phyloP scores from a whole-genome alignment of 2,888 invertebrate species.

The Trachelus tabidus region DNA sequence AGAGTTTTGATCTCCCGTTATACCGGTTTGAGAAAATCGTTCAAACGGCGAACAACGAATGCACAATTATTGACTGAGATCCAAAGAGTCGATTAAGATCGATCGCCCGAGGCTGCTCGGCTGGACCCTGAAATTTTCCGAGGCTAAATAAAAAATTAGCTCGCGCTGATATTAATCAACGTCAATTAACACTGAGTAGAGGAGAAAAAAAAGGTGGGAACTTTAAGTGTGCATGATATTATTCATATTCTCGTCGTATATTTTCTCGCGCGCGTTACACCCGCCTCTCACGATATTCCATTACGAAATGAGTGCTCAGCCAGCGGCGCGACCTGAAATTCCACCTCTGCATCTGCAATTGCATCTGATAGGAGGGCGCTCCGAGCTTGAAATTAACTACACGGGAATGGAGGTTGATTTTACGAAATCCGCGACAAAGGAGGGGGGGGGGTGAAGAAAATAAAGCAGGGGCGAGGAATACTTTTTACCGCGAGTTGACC shows the following conservation, averaged over 20 bases:
- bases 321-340: neutral
- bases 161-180: neutral
- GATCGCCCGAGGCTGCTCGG: neutral
- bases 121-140: neutral
- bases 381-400: neutral
- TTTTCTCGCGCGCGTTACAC: neutral
- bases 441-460: neutral
- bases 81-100: neutral
- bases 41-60: neutral
- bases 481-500: conserved; percentile 8
- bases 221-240: neutral
- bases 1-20: neutral
- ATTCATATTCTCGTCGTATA: neutral
- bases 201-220: neutral
- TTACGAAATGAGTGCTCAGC: neutral
- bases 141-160: neutral
- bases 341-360: neutral
- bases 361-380: neutral
- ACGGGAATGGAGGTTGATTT: neutral
- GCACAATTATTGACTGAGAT: neutral
- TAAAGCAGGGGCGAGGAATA: conserved; percentile 21
- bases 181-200: neutral
- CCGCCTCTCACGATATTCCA: neutral
- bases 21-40: neutral
- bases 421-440: neutral